phyloP scores from a whole-genome alignment of 2,888 invertebrate genomes.

The Leptinotarsa tumamoca region DNA sequence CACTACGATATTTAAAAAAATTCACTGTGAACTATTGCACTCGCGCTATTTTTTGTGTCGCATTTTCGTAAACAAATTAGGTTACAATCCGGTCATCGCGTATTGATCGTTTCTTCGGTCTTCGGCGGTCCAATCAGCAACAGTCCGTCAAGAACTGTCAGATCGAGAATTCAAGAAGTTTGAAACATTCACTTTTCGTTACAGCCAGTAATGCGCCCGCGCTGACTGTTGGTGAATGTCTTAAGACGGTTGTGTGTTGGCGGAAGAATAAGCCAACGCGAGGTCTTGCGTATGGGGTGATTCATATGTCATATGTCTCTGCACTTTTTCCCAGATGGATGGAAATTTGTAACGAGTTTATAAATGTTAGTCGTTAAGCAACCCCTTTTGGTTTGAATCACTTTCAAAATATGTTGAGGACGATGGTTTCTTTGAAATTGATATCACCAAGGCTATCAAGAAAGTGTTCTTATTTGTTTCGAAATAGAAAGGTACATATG shows the following conservation, averaged over 20 bases:
- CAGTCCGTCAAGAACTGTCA: conserved; percentile 60
- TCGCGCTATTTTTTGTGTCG: conserved; percentile 36
- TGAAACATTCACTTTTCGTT: conserved; percentile 53
- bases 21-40: conserved; percentile 27
- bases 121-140: conserved; percentile 34
- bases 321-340: not conserved
- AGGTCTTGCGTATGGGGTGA: conserved; percentile 21
- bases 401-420: not conserved
- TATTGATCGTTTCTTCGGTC: conserved; percentile 25
- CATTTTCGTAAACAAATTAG: conserved; percentile 33
- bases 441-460: not conserved
- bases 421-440: not conserved
- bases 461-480: too few relatives aligned
- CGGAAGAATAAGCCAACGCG: conserved; percentile 30
- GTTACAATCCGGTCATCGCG: conserved; percentile 38
- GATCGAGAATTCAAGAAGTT: conserved; percentile 55
- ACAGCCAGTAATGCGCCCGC: conserved; percentile 37
- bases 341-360: not conserved
- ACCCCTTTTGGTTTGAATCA: not conserved
- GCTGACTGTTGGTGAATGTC: conserved; percentile 38
- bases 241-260: conserved; percentile 29
- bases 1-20: conserved; percentile 28
- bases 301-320: conserved; percentile 17
- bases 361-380: not conserved
- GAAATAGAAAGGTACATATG: too few relatives aligned